Conservation (phyloP, 1,140 invertebrate species). For the Trachymyrmex cornetzi region DNA sequence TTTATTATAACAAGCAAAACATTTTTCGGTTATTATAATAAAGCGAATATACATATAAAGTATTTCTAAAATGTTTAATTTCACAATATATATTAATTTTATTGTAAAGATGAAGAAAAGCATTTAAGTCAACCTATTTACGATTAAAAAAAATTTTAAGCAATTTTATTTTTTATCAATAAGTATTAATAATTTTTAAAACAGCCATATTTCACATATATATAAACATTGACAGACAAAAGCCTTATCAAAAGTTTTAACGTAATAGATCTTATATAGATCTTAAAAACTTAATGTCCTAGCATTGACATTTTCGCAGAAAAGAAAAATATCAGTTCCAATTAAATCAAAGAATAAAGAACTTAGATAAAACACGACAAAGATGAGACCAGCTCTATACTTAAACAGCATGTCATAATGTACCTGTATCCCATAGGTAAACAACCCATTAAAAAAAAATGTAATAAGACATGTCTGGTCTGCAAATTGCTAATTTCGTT, state of each 20-base stretch:
- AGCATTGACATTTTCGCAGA: background rate
- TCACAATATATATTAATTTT: background rate
- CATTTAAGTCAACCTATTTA: background rate
- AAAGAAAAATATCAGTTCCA: background rate
- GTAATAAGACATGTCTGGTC: slow-evolving; percentile 36
- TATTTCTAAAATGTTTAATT: background rate
- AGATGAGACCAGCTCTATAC: background rate
- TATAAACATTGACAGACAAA: background rate
- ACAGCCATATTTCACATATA: background rate
- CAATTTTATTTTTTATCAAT: background rate
- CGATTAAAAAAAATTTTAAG: background rate
- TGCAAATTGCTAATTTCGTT: slow-evolving; percentile 51
- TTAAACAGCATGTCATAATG: background rate
- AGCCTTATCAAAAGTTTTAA: background rate
- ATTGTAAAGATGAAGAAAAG: background rate
- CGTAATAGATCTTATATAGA: background rate
- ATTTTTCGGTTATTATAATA: background rate
- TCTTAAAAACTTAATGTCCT: background rate
- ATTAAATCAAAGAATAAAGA: background rate
- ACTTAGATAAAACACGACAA: background rate
- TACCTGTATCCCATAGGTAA: background rate
- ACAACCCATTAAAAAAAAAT: background rate
- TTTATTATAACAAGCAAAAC: background rate
- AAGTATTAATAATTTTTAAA: background rate
- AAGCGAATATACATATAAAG: background rate